These are phyloP conservation scores for Pteronura brasiliensis DNA, from an alignment of 2,113 vertebrate genomes.

Conservation along the genomic window DNA sequence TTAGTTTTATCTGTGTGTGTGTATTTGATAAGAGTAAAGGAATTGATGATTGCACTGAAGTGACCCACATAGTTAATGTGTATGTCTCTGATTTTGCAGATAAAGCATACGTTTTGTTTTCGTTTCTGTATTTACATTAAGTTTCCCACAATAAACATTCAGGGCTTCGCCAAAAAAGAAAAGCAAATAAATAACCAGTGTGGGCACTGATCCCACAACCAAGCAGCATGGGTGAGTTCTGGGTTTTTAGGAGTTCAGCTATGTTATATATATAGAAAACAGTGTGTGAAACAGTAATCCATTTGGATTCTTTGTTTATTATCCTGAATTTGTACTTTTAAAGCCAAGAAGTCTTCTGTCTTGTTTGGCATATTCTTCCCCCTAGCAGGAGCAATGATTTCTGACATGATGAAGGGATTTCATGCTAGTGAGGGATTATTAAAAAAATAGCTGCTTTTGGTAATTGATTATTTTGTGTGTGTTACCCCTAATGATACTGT, in stretches of 20 bases:
- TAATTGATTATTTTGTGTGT: conserved; percentile 41
- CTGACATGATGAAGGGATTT: conserved; percentile 15
- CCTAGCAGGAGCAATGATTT: conserved; percentile 21
- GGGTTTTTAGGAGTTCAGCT: neutral
- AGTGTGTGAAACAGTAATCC: neutral
- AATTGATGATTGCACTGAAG: neutral
- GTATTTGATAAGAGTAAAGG: neutral
- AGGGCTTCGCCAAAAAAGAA: neutral
- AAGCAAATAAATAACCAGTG: neutral
- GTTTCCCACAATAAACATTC: neutral
- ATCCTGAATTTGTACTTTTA: neutral
- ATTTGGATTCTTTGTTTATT: neutral
- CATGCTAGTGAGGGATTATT: neutral
- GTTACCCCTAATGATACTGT: conserved; percentile 48
- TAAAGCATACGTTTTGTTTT: neutral
- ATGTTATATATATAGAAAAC: neutral
- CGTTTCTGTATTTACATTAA: neutral
- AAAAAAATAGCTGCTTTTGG: conserved; percentile 44
- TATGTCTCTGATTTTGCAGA: neutral
- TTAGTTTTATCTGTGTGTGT: neutral
- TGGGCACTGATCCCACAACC: neutral
- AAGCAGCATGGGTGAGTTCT: neutral
- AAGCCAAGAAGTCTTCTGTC: neutral
- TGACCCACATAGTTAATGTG: neutral
- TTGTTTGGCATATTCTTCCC: neutral